Evolutionary conservation across 2,113 vertebrate genomes (phyloP), one percentile per base, ranked within the genome.

Genomic region (Lanius ludovicianus): DNA sequence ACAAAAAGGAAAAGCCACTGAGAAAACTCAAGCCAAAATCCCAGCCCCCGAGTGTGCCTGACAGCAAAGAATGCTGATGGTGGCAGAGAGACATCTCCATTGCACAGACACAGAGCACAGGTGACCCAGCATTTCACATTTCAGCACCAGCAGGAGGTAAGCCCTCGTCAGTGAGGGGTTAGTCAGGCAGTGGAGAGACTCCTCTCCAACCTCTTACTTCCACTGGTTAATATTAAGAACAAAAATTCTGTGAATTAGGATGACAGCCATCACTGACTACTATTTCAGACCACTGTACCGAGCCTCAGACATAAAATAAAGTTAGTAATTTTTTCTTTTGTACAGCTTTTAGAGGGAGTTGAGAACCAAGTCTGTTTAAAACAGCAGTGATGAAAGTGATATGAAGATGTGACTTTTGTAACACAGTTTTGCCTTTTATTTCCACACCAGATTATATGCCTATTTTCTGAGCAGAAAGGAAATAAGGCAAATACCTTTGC

Each of bases 101-200:
- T 3, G 35, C 62, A n/a, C 39, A 56, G 41, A 39, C 60, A 15
- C 19, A 33, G 39, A 53, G 22, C 2, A 33, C 49, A 41, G 62
- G 35, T 1, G 2, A 56, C 3, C 7, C 6, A 4, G 41, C 37
- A 33, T 5, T 1, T 7, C 44, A 11, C 25, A 60, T n/a, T 22
- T 14, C 74, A 47, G 57, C 44, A 7, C 9, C 53, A 59, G 22
- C 2, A 13, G 60, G n/a, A 52, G 15, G 28, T 1, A 17, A 67
- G 11, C 13, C 69, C 11, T 5, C 35, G 33, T 13, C 46, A 33
- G 33, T 5, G 7, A 35, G 14, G 4, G 19, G 12, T 5, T 13
- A 17, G 50, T 12, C 10, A 7, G 67, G 15, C 50, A 15, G 8
- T 1, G 12, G n/a, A 46, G 20, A n/a, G 20, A 76, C 9, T 25